Evolutionary conservation across 2,888 invertebrate genomes (phyloP).

Genomic region (Germaria angustata): DNA sequence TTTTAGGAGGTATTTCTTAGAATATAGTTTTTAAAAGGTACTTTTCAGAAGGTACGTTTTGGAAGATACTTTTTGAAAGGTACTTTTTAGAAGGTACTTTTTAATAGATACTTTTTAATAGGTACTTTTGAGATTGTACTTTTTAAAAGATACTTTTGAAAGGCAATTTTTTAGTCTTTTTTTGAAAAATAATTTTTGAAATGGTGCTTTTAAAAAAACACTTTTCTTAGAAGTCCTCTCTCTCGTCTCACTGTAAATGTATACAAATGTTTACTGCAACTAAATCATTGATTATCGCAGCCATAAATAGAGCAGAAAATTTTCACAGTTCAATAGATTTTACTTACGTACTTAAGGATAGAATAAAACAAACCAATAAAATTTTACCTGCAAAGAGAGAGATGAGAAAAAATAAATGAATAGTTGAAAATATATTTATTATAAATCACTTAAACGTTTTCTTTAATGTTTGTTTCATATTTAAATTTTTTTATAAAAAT

Average conservation of each 20-base stretch:
- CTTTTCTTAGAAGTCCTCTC: background rate
- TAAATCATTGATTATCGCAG: constrained; percentile 23
- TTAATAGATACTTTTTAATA: too few species aligned
- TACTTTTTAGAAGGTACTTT: too few species aligned
- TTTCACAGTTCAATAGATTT: constrained; percentile 55
- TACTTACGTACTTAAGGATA: constrained; percentile 57
- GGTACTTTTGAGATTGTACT: too few species aligned
- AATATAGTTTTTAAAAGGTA: too few species aligned
- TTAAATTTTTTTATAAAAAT: background rate
- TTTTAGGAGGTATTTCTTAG: too few species aligned
- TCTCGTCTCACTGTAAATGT: background rate
- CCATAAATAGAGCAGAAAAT: constrained; percentile 55
- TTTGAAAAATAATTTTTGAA: background rate
- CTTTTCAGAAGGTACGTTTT: background rate
- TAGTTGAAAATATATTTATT: constrained; percentile 5
- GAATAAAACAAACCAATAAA: background rate
- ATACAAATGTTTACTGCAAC: constrained; percentile 14
- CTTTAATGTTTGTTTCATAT: background rate
- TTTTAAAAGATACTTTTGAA: background rate
- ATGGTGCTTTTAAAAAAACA: too few species aligned
- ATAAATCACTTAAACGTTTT: constrained; percentile 13
- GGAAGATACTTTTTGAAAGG: too few species aligned
- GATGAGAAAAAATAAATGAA: background rate
- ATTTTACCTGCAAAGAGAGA: constrained; percentile 61
- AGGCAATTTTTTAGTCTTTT: too few species aligned